Base-by-base conservation (phyloP, 2,888 invertebrate genomes). In the Noctua pronuba region DNA sequence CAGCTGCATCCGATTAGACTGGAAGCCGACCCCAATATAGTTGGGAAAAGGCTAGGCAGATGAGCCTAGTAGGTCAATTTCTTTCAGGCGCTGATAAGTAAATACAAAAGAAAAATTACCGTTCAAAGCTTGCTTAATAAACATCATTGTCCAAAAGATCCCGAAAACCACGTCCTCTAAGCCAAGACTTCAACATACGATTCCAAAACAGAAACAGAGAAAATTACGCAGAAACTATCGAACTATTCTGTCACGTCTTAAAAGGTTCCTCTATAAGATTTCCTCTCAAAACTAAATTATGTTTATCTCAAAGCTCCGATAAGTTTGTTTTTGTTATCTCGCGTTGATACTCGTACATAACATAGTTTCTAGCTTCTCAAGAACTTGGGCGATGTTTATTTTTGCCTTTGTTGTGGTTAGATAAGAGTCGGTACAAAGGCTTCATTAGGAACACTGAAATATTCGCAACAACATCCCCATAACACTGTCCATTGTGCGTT, bases 251-350 rank as follows among this genome's bases (percentile, higher is more conserved):
- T 44, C 70, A 81, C 65, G 73, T 74, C 79, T 66, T 31, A 75
- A 81, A 76, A 77, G 77, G 66, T 69, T 77, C 31, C 44, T 79
- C 73, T 79, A 55, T 73, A 71, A 79, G 86, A 84, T 75, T 83
- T 72, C 49, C 64, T 55, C 62, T 44, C 62, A 60, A 79, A 80
- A 77, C 72, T 75, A 82, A 82, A 77, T 75, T 77, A 80, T 88
- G 82, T 88, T 77, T 74, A 79, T 86, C 77, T 75, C 67, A 62
- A 83, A 79, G 64, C 64, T 64, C 24, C 73, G 76, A 87, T 89
- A 89, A 89, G 85, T 89, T 86, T 88, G 83, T 85, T 85, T 88
- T 84, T 80, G 84, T 79, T 84, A 82, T 86, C 84, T 82, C 8
- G 11, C 66, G 73, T 76, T 82, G 83, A 89, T 88, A 80, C 80